Evolutionary conservation across 2,888 invertebrate species (phyloP), one percentile per base, ranked within the genome.

Genomic region (Stenolophus ochropezus): DNA sequence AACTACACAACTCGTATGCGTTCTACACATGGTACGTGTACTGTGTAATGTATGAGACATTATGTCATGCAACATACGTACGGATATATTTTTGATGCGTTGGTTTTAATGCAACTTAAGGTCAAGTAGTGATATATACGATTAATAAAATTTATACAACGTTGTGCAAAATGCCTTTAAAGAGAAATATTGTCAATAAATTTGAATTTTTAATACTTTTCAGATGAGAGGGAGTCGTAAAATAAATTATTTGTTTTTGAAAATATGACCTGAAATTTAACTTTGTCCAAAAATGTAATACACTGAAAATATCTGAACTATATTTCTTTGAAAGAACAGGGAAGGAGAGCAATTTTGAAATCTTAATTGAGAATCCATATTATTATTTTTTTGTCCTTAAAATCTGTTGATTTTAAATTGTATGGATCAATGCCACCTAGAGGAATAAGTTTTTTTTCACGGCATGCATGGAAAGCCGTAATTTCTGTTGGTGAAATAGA

Each of bases 141-240:
- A 71, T 71, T 49, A 79, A 18, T 76, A 58, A 58, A 56, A 76
- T 58, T 76, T 76, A 76, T 58, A 56, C 27, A n/a, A 27, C 47
- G 33, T 73, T 73, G 25, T 73, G 73, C 51, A 73, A 73, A 73
- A 73, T 49, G 14, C 33, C 65, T 69, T 69, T 69, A 27, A 27
- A 16, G 65, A 49, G 33, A 18, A n/a, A 73, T 18, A 49, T 47
- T 49, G 47, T 49, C 51, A 16, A 51, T 49, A 73, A 73, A 73
- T 49, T 73, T 47, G 4, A 20, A 49, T 49, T 49, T 73, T 73
- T 73, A 71, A 42, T 42, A 27, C 33, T 18, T 42, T 71, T 42
- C 4, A 42, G 33, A 42, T 2, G 8, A 8, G 11, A 42, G 33
- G 25, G 14, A 25, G 25, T 61, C 4, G 4, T 61, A 61, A 61